Evolutionary conservation across 1,140 invertebrate species (phyloP), one percentile per base, ranked within the genome.

Genomic region (Euwallacea fornicatus): DNA sequence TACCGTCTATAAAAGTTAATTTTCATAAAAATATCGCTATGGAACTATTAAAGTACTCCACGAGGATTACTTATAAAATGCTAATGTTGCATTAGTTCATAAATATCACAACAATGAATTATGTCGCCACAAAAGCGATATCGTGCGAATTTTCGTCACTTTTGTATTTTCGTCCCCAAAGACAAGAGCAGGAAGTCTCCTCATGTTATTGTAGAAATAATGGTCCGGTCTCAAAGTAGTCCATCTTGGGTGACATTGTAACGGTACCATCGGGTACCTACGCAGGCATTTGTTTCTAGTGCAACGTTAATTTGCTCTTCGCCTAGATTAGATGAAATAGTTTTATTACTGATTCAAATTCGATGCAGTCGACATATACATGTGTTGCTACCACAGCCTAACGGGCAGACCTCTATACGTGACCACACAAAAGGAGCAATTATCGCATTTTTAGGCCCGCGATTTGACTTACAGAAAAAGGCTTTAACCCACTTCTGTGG

Each of bases 341-440:
- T 33, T 33, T 33, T 33, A 33, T 33, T 33, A 33, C 21, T 33
- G 21, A 33, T 33, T 33, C 21, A 33, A 33, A 33, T 33, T 33
- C 21, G 21, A 1, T 33, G 21, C 21, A 33, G 21, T 33, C 21
- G 21, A 56, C 54, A 56, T 56, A 21, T 16, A 56, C 42, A 33
- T 59, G 16, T 55, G 15, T 46, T 42, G 13, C 21, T 33, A 60
- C 46, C n/a, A 56, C 11, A 15, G 16, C n/a, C 13, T 68, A 68
- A 68, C 66, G 66, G 66, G 7, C 7, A 60, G 66, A 46, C 66
- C 66, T 68, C 43, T 60, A 46, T 60, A 68, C 66, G 66, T 68
- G 66, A 46, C 44, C 8, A 33, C 13, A 47, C 41, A 42, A 68
- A 56, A 61, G 9, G 33, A 60, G 10, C 66, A 68, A 68, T 68